Evolutionary conservation across 2,113 vertebrate genomes (phyloP).

Genomic region (Limanda limanda): DNA sequence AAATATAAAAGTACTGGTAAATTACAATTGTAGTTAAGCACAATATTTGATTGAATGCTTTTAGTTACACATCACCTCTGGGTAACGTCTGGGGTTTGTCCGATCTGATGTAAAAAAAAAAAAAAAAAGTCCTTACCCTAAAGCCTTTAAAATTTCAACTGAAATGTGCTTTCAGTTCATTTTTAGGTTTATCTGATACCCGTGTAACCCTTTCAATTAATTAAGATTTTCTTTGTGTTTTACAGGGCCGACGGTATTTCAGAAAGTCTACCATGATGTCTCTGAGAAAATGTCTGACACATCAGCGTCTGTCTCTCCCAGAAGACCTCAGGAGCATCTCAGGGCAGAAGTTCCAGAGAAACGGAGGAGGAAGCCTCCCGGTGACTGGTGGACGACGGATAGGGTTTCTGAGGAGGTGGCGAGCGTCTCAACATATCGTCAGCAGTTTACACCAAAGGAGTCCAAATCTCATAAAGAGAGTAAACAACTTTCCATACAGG

Average conservation of each 20-base stretch:
- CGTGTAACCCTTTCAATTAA: background rate
- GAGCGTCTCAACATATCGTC: background rate
- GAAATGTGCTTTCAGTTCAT: background rate
- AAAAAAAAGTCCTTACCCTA: too few species aligned
- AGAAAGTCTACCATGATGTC: constrained; percentile 30
- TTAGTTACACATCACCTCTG: too few species aligned
- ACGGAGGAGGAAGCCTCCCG: constrained; percentile 53
- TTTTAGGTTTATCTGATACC: background rate
- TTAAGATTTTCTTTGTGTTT: constrained; percentile 6
- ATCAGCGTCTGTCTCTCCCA: background rate
- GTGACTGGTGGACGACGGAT: constrained; percentile 62
- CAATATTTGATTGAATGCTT: too few species aligned
- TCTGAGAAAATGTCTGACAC: constrained; percentile 5
- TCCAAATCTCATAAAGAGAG: constrained; percentile 4
- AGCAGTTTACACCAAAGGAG: constrained; percentile 10
- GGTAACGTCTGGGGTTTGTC: too few species aligned
- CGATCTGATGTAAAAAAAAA: too few species aligned
- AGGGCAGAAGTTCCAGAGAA: background rate
- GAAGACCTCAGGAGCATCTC: background rate
- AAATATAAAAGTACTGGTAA: too few species aligned
- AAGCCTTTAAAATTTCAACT: background rate
- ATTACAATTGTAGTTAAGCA: too few species aligned
- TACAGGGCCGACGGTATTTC: constrained; percentile 63
- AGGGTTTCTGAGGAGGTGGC: constrained; percentile 6
- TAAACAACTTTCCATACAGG: constrained; percentile 15